Conservation (phyloP, 2,797 vertebrate species). For the Cuniculus paca region DNA sequence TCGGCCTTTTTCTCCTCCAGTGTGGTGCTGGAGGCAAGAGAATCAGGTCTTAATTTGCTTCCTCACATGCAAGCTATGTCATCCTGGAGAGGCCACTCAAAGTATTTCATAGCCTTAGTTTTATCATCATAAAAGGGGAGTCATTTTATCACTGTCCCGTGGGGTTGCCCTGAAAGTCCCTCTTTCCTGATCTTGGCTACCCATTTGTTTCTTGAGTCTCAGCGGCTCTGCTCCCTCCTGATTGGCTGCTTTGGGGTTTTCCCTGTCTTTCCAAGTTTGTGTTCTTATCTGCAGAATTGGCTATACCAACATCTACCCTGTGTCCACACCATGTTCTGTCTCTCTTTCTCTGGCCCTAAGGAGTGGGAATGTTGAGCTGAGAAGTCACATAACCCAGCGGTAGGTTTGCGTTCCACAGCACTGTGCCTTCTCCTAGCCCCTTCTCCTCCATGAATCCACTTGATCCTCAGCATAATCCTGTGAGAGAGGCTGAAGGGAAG, state of each 20-base stretch:
- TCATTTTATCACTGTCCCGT: not conserved
- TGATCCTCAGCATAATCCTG: not conserved
- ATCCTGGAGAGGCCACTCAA: not conserved
- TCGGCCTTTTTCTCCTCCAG: not conserved
- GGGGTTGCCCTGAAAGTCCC: not conserved
- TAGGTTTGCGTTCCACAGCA: not conserved
- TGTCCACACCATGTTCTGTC: rapidly evolving
- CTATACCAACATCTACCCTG: not conserved
- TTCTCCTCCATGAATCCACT: not conserved
- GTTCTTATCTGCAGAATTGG: not conserved
- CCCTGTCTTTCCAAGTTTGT: not conserved
- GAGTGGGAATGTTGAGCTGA: not conserved
- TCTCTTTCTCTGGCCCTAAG: not conserved
- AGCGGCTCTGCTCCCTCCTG: not conserved
- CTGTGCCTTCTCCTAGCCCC: not conserved
- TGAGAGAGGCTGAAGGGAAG: not conserved
- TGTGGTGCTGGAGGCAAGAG: not conserved
- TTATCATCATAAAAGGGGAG: not conserved
- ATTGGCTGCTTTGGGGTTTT: not conserved
- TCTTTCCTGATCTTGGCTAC: not conserved
- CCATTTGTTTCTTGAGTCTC: rapidly evolving
- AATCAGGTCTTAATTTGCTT: not conserved
- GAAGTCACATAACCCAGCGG: rapidly evolving
- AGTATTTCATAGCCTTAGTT: not conserved
- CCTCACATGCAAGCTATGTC: rapidly evolving